These are phyloP conservation scores for Phenganax marumi DNA, from an alignment of 92 coral and sea anemone genomes.

Conservation along the genomic window DNA sequence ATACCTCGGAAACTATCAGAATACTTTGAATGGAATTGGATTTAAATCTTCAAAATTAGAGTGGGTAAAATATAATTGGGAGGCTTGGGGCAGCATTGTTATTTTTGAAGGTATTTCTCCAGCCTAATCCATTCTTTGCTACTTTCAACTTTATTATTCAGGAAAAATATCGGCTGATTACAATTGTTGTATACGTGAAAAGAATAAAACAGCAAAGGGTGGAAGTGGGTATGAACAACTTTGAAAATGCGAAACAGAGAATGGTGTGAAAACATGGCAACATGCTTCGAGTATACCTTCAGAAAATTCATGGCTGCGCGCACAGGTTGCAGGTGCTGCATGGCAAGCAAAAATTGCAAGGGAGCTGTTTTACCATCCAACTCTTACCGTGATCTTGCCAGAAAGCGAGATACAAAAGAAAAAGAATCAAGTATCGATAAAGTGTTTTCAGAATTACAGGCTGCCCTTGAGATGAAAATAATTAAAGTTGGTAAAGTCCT, in stretches of 20 bases:
- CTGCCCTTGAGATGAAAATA: neutral
- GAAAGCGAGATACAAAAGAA: neutral
- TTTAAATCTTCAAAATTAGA: no score
- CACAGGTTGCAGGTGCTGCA: neutral
- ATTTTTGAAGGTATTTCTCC: no score
- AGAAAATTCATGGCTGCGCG: no score
- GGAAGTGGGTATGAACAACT: neutral
- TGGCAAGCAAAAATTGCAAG: neutral
- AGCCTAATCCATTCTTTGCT: no score
- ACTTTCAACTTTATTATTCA: neutral
- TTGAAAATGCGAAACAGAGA: neutral
- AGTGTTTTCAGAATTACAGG: neutral
- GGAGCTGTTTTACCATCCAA: neutral
- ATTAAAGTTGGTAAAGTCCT: neutral
- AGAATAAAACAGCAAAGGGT: neutral
- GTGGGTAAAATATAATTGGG: no score
- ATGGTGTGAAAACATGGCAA: neutral
- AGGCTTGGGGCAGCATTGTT: no score
- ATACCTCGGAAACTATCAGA: no score
- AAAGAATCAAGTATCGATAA: neutral
- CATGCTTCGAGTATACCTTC: neutral
- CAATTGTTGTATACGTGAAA: neutral
- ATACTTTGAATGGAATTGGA: no score
- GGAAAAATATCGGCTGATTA: neutral
- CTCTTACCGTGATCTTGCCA: neutral